Conservation (phyloP, 2,888 invertebrate species). For the Ectemnius continuus region DNA sequence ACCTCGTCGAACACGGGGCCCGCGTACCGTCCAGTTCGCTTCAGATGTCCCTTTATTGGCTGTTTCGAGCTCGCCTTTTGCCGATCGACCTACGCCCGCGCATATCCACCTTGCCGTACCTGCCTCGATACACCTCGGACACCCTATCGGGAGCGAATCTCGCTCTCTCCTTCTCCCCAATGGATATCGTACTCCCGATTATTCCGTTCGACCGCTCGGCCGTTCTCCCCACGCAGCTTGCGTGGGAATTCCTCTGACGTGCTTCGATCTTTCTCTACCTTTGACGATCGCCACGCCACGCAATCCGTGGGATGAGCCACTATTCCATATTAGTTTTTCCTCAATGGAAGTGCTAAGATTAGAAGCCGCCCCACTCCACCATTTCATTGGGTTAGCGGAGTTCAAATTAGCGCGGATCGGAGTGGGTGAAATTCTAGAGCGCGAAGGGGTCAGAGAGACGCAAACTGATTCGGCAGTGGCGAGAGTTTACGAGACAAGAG, state of each 20-base stretch:
- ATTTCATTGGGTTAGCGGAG: no score
- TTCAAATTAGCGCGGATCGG: no score
- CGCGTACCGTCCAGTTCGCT: slow-evolving; percentile 31
- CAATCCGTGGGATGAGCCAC: no score
- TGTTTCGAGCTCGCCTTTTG: slow-evolving; percentile 20
- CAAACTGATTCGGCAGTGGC: slow-evolving; percentile 6
- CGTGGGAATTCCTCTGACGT: no score
- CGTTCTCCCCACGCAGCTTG: no score
- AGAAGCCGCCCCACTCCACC: no score
- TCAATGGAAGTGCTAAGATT: no score
- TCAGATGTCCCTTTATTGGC: slow-evolving; percentile 25
- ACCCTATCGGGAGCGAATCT: slow-evolving; percentile 6
- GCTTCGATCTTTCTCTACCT: no score
- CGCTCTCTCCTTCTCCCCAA: neutral
- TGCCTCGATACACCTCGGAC: neutral
- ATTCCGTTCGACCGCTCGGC: no score
- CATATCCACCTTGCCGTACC: neutral
- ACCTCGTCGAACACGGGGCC: slow-evolving; percentile 46
- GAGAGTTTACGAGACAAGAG: slow-evolving; percentile 41
- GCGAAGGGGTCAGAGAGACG: neutral
- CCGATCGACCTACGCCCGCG: slow-evolving; percentile 4
- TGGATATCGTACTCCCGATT: no score
- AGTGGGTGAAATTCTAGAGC: neutral
- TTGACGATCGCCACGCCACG: no score
- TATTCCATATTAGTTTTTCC: no score